phyloP scores from a whole-genome alignment of 2,113 vertebrate species.

The Cebidichthys violaceus region DNA sequence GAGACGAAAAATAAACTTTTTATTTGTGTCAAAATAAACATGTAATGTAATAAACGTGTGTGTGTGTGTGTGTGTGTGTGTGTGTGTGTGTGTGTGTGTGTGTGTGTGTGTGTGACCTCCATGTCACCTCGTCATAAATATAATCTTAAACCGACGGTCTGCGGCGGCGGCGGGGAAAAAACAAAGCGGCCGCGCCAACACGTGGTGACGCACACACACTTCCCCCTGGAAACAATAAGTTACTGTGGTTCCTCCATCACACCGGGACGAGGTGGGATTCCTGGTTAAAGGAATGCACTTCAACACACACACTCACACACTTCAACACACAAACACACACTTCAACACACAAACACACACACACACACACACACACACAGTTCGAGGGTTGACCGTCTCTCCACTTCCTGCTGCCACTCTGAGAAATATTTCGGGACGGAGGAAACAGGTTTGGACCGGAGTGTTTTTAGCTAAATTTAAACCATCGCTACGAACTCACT shows the following conservation, averaged over 20 bases:
- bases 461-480: conserved; percentile 73
- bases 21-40: too few species aligned
- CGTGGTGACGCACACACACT: conserved; percentile 78
- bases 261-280: conserved; percentile 50
- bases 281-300: conserved; percentile 50
- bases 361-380: conserved; percentile 25
- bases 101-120: neutral
- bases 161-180: conserved; percentile 55
- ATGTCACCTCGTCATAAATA: conserved; percentile 1
- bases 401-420: conserved; percentile 53
- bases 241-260: conserved; percentile 72
- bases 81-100: neutral
- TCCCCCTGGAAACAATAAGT: conserved; percentile 80
- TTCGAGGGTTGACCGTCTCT: conserved; percentile 42
- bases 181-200: conserved; percentile 52
- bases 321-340: neutral
- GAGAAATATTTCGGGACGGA: conserved; percentile 71
- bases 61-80: neutral
- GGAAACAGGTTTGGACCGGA: conserved; percentile 55
- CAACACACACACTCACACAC: neutral
- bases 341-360: neutral
- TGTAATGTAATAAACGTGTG: too few species aligned
- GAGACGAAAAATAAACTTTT: too few species aligned
- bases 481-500: conserved; percentile 6
- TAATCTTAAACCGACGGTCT: conserved; percentile 14